Evolutionary conservation across 1,140 invertebrate genomes (phyloP).

Genomic region (Musca domestica): DNA sequence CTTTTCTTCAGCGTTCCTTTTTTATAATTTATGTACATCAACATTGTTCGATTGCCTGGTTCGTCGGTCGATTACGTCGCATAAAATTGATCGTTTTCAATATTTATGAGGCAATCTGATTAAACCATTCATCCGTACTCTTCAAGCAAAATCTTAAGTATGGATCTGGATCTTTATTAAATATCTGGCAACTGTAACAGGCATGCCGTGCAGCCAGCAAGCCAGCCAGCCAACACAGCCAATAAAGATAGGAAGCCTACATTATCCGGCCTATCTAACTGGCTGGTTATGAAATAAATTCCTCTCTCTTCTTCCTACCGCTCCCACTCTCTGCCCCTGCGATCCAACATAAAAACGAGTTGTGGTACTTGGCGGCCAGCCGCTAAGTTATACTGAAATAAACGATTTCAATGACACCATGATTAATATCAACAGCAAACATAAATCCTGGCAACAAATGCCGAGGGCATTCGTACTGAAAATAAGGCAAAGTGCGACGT

Average conservation of each 20-base stretch:
- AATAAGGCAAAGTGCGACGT: slow-evolving; percentile 11
- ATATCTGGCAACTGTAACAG: slow-evolving; percentile 24
- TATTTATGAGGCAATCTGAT: slow-evolving; percentile 22
- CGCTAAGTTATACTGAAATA: slow-evolving; percentile 34
- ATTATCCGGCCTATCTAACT: slow-evolving; percentile 14
- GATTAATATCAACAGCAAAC: slow-evolving; percentile 50
- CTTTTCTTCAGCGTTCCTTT: neutral
- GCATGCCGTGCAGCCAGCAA: neutral
- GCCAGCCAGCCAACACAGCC: neutral
- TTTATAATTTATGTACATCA: too few relatives aligned
- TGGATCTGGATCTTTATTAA: neutral
- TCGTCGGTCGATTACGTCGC: neutral
- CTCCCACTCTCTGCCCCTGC: neutral
- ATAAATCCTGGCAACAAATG: slow-evolving; percentile 23
- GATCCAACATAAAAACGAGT: too few relatives aligned
- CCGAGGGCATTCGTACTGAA: neutral
- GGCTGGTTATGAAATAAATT: too few relatives aligned
- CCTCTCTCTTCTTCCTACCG: neutral
- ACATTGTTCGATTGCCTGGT: too few relatives aligned
- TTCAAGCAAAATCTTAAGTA: neutral
- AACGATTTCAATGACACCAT: slow-evolving; percentile 54
- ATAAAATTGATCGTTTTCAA: slow-evolving; percentile 19
- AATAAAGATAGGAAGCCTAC: slow-evolving; percentile 2
- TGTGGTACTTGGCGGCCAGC: too few relatives aligned
- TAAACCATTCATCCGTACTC: neutral